These are phyloP conservation scores for Ophion ellenae DNA, from an alignment of 2,888 invertebrate genomes.

Conservation along the genomic window DNA sequence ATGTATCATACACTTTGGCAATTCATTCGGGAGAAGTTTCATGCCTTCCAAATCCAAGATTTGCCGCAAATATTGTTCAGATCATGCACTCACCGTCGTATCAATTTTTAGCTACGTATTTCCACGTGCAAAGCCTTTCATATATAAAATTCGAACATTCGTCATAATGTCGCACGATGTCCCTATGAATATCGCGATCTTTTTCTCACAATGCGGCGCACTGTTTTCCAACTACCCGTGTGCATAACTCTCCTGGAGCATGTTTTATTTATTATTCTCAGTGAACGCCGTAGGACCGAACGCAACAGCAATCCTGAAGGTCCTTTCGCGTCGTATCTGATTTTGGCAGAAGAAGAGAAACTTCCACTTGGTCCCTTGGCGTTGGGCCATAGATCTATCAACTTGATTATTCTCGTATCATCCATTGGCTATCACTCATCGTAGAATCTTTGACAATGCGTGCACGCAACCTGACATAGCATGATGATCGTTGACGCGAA, in stretches of 20 bases:
- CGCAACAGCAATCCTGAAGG: conserved; percentile 71
- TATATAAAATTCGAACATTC: neutral
- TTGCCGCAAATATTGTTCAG: conserved; percentile 4
- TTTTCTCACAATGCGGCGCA: conserved; percentile 3
- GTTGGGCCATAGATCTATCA: conserved; percentile 77
- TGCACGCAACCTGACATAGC: neutral
- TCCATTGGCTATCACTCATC: conserved; percentile 30
- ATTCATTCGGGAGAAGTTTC: neutral
- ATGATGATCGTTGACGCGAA: neutral
- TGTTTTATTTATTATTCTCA: conserved; percentile 68
- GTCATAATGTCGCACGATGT: conserved; percentile 28
- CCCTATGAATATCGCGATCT: conserved; percentile 36
- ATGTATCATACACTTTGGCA: neutral
- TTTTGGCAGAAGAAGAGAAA: conserved; percentile 72
- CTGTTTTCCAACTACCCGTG: conserved; percentile 47
- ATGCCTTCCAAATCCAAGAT: neutral
- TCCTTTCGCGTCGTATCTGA: conserved; percentile 74
- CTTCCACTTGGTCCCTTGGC: conserved; percentile 70
- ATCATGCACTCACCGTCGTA: neutral
- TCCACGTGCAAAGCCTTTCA: conserved; percentile 3
- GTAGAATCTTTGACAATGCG: conserved; percentile 15
- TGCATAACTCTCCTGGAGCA: conserved; percentile 64
- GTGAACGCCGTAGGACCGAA: conserved; percentile 72
- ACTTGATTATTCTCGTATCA: conserved; percentile 79
- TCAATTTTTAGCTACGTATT: neutral